Evolutionary conservation across 1,140 invertebrate species (phyloP), one percentile per base, ranked within the genome.

Genomic region (Cydia splendana): DNA sequence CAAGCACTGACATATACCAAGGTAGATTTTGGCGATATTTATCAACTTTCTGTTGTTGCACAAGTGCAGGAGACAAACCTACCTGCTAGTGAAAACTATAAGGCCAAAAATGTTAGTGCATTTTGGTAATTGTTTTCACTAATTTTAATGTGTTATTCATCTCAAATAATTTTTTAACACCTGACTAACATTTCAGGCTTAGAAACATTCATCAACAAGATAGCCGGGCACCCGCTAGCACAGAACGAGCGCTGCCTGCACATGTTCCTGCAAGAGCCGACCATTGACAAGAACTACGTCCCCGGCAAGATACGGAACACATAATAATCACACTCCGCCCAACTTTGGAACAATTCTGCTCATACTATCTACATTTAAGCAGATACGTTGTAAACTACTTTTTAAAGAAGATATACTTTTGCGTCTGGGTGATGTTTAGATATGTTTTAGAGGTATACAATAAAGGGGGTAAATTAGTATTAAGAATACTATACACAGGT

Each of bases 231-330:
- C 95, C 99, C 99, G n/a, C 94, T 99, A 87, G 99, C 99, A 67
- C 99, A 99, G 94, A 99, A 99, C 94, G 99, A 99, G 94, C 95
- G 98, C 88, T 99, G 99, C 94, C 96, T 99, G 85, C 99, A 99
- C 89, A 99, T 99, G 97, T 99, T 99, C 95, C 95, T 99, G 76
- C 98, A 99, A 93, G 98, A 99, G 87, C 96, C 96, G 74, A 96
- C 96, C 81, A 99, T 99, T 93, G 99, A 99, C 94, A 99, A 98
- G 94, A 99, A 99, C 94, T 99, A 99, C 94, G 98, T 99, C 78
- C 99, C 99, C 82, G 99, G 99, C 84, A 99, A 99, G 95, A 99
- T 99, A 94, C 95, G 99, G 91, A 99, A 98, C 94, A 98, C 98
- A 94, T 97, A 97, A 95, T 85, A 77, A 84, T 79, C 71, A 51